Conservation (phyloP, 2,888 invertebrate genomes). For the Leistus spinibarbis region DNA sequence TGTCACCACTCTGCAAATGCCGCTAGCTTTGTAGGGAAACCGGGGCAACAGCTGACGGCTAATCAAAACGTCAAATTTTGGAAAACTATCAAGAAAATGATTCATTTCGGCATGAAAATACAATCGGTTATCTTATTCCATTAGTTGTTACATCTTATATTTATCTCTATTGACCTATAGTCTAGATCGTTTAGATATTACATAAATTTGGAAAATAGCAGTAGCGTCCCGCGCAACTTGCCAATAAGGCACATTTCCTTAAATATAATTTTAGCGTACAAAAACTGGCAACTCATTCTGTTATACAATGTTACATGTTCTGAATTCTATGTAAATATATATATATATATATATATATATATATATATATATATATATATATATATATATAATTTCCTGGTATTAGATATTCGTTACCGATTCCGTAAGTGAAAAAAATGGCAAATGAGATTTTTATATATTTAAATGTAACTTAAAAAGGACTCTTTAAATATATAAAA, state of each 20-base stretch:
- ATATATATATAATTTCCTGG: neutral
- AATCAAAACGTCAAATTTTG: constrained; percentile 24
- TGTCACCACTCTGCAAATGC: neutral
- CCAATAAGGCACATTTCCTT: no score
- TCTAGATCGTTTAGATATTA: neutral
- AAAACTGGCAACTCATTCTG: neutral
- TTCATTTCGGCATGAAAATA: constrained; percentile 1
- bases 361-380: no score
- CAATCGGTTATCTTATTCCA: neutral
- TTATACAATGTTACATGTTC: neutral
- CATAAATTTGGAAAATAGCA: neutral
- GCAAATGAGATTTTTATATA: no score
- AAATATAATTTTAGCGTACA: no score
- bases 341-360: no score
- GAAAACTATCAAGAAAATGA: constrained; percentile 33
- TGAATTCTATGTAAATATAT: no score
- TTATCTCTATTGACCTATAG: neutral
- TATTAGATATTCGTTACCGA: no score
- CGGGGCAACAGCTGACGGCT: constrained; percentile 18
- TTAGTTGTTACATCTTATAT: neutral
- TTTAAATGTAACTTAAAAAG: no score
- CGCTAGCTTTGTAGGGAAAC: constrained; percentile 9
- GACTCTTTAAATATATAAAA: no score
- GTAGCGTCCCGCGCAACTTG: no score
- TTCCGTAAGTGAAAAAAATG: no score